A percentile compares a stretch with the other conserved stretches of the same genome.
Conservation (phyloP, 2,113 vertebrate species). For the Cyanoderma ruficeps region DNA sequence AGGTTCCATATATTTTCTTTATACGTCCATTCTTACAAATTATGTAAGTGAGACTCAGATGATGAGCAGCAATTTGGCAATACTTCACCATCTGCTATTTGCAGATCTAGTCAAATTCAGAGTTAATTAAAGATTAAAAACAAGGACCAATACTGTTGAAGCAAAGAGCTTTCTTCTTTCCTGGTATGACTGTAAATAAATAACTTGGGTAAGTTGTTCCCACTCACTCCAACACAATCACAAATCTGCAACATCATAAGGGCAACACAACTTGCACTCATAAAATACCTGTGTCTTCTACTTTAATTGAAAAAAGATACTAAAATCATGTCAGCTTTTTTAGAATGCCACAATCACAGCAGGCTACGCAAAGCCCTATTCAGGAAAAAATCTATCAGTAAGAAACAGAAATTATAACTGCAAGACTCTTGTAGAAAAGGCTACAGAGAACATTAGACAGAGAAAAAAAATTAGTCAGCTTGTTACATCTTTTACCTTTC, state of each 20-base stretch:
- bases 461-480: not conserved
- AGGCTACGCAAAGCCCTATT: not conserved
- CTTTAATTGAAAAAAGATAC: not conserved
- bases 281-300: not conserved
- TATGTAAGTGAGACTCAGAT: slow-evolving; percentile 51
- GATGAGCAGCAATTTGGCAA: slow-evolving; percentile 47
- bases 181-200: not conserved
- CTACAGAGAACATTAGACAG: not conserved
- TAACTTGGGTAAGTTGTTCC: not conserved
- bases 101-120: slow-evolving; percentile 49
- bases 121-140: slow-evolving; percentile 62
- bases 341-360: not conserved
- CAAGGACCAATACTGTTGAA: not conserved
- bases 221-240: not conserved
- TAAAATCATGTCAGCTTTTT: not conserved
- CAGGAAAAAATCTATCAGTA: not conserved
- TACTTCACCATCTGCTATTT: slow-evolving; percentile 62
- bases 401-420: not conserved
- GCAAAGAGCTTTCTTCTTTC: not conserved
- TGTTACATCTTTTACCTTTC: not conserved
- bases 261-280: not conserved
- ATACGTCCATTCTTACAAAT: slow-evolving; percentile 31
- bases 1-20: not conserved
- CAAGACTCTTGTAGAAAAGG: not conserved
- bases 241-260: not conserved